These are phyloP conservation scores for Alaudala cheleensis DNA, from an alignment of 2,113 vertebrate species.

Conservation along the genomic window DNA sequence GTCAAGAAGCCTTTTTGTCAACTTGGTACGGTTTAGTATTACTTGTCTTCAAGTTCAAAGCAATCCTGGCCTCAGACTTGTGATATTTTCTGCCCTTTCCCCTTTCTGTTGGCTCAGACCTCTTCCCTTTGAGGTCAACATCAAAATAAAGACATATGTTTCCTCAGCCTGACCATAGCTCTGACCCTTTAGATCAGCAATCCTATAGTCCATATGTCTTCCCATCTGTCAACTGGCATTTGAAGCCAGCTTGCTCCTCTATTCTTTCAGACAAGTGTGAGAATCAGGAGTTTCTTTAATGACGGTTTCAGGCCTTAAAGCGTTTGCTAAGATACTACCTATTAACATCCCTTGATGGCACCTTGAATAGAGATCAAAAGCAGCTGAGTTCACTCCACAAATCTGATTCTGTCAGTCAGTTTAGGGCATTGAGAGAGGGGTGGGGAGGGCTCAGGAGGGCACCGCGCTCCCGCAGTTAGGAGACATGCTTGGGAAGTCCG, in stretches of 20 bases:
- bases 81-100: conserved; percentile 70
- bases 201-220: conserved; percentile 70
- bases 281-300: conserved; percentile 62
- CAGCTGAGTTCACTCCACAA: conserved; percentile 40
- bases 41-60: conserved; percentile 72
- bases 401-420: conserved; percentile 38
- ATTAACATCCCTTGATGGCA: conserved; percentile 66
- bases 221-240: conserved; percentile 70
- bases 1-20: conserved; percentile 69
- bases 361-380: conserved; percentile 73
- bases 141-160: conserved; percentile 73
- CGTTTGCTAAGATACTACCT: conserved; percentile 44
- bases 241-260: conserved; percentile 64
- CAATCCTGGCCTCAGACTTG: conserved; percentile 41
- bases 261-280: conserved; percentile 73
- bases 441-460: conserved; percentile 19
- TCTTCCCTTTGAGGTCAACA: conserved; percentile 71
- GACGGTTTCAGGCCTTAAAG: conserved; percentile 49
- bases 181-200: conserved; percentile 68
- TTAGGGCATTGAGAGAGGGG: conserved; percentile 44
- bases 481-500: background rate
- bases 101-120: conserved; percentile 65
- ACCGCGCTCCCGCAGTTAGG: background rate
- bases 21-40: conserved; percentile 28
- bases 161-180: conserved; percentile 63